Base-by-base conservation (phyloP, 2,113 vertebrate species). In the Erythrolamprus reginae region DNA sequence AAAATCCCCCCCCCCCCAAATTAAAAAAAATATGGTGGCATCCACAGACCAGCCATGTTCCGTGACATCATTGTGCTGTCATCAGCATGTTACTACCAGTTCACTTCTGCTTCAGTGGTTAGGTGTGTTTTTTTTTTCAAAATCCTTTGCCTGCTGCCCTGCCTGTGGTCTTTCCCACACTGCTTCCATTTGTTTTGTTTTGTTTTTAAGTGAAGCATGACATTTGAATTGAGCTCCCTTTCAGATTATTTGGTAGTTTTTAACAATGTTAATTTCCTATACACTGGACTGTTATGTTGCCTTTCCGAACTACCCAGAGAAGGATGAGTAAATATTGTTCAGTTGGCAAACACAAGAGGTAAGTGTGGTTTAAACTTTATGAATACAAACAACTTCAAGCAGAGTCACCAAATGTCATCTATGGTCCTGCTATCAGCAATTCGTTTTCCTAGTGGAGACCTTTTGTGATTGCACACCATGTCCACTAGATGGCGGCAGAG, bases 401-500 rank as follows among this genome's bases (percentile, higher is more conserved):
- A 92, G 47, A 83, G 1, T 58, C 93, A 48, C 95, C 93, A 93
- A 93, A 94, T 88, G 95, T 93, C 92, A 94, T 94, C 53, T 21
- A 58, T 84, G 33, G 88, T 89, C 82, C 13, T 45, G 51, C 26
- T 1, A 50, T 88, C 89, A 38, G 13, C 70, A 4, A 4, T 58
- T 45, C 45, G 10, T 42, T 58, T 88, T 26, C 50, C 13, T 8
- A 53, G 33, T 0, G 0, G 58, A 52, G 51, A 77, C 89, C 0
- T 0, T 0, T 12, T 47, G 10, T 2, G 84, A 24, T 86, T 91
- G 88, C 38, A 45, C 13, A 51, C 47, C 70, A 82, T 45, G 82
- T 10, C 95, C 95, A 93, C 92, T 95, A 96, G 96, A 50, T 96
- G 95, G 96, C 95, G 94, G 92, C 91, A 89, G 88, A 95, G 56